These are phyloP conservation scores for Gymnocypris eckloni DNA, from an alignment of 2,797 vertebrate genomes.

Conservation along the genomic window DNA sequence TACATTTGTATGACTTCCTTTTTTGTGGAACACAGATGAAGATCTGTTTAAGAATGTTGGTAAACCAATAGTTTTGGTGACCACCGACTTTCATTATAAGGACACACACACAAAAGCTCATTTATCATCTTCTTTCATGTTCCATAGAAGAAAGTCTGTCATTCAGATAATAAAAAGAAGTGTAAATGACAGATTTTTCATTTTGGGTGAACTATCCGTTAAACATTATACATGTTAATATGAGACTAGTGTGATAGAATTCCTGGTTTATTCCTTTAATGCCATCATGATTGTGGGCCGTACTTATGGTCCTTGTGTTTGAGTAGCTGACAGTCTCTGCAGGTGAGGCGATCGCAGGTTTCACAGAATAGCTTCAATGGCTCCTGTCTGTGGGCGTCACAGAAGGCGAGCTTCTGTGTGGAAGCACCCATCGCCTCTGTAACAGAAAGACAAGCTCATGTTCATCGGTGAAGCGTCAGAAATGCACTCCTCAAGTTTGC, in stretches of 20 bases:
- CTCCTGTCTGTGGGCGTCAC: conserved; percentile 96
- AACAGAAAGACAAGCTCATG: not conserved
- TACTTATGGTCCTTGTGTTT: conserved; percentile 99
- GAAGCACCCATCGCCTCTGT: conserved; percentile 89
- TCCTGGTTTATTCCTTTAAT: not conserved
- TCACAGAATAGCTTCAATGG: conserved; percentile 97
- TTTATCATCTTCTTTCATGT: not conserved
- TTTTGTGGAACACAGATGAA: not conserved
- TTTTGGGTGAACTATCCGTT: not conserved
- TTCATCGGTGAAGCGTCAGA: not conserved
- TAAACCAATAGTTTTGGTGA: not conserved
- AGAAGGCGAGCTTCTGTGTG: conserved; percentile 93
- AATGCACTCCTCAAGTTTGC: not conserved
- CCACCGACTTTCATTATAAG: not conserved
- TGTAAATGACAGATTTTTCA: not conserved
- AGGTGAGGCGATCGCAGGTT: conserved; percentile 96
- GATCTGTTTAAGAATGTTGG: not conserved
- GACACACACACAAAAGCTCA: too few relatives aligned
- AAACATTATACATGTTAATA: not conserved
- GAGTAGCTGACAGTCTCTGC: conserved; percentile 94
- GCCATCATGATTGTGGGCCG: not conserved
- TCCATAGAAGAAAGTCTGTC: not conserved
- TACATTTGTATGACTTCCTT: too few relatives aligned
- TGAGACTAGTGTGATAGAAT: not conserved
- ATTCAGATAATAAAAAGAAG: not conserved